phyloP scores from a whole-genome alignment of 2,888 invertebrate genomes.

The Trissolcus japonicus region DNA sequence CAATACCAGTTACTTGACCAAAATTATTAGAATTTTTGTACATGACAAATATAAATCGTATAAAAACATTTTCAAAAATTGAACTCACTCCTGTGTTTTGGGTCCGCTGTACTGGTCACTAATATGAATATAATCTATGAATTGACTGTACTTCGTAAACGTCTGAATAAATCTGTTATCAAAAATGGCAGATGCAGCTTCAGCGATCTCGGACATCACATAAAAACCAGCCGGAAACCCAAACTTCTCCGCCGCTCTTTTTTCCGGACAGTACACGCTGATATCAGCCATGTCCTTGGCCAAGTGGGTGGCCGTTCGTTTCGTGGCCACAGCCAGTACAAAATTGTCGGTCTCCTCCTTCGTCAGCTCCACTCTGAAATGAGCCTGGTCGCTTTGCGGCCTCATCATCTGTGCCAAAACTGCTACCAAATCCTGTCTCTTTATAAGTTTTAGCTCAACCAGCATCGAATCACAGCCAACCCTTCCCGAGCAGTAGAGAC shows the following conservation, averaged over 20 bases:
- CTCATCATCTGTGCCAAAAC: constrained; percentile 88
- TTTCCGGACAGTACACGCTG: constrained; percentile 89
- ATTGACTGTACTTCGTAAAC: constrained; percentile 86
- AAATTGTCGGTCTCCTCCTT: constrained; percentile 95
- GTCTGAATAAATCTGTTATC: constrained; percentile 88
- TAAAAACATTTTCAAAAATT: constrained; percentile 61
- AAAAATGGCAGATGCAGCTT: constrained; percentile 89
- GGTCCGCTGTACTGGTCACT: constrained; percentile 97
- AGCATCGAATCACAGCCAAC: constrained; percentile 98
- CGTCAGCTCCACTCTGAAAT: constrained; percentile 90
- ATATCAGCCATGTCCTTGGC: constrained; percentile 96
- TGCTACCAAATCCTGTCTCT: constrained; percentile 96
- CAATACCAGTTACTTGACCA: background rate
- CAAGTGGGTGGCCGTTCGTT: constrained; percentile 89
- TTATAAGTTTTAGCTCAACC: constrained; percentile 94
- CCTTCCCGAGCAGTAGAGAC: constrained; percentile 96
- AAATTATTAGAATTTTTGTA: background rate
- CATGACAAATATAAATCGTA: background rate
- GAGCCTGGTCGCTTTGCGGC: constrained; percentile 91
- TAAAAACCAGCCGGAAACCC: constrained; percentile 84
- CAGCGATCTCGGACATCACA: constrained; percentile 93
- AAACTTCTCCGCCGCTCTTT: constrained; percentile 88
- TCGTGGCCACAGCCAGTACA: constrained; percentile 93
- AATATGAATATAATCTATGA: constrained; percentile 96
- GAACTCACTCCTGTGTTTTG: constrained; percentile 90